Percentiles rank a stretch among this genome's conserved stretches.
Evolutionary conservation across 2,888 invertebrate genomes (phyloP).

Genomic region (Apodemia zela): DNA sequence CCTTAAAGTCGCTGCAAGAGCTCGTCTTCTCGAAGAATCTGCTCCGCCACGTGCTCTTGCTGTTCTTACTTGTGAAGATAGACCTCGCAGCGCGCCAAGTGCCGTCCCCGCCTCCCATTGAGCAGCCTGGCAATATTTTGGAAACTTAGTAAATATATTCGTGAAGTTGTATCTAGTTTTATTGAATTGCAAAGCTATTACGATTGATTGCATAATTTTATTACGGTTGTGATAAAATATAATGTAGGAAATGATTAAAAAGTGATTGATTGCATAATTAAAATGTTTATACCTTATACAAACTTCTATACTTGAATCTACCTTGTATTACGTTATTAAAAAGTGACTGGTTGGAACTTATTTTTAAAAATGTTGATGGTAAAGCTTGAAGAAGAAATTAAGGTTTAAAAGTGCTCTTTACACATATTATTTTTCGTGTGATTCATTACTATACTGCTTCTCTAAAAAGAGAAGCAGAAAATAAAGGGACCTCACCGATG

Average conservation of each 20-base stretch:
- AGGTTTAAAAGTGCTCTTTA: background rate
- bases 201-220: conserved; percentile 2
- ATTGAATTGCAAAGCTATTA: background rate
- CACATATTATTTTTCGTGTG: too few species aligned
- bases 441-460: background rate
- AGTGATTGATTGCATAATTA: background rate
- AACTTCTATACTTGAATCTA: background rate
- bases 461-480: background rate
- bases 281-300: background rate
- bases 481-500: too few species aligned
- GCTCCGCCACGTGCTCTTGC: conserved; percentile 87
- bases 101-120: conserved; percentile 84
- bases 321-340: background rate
- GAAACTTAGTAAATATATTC: background rate
- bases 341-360: background rate
- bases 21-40: conserved; percentile 84
- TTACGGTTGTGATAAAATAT: background rate
- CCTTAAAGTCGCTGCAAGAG: conserved; percentile 92
- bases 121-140: conserved; percentile 52
- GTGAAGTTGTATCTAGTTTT: background rate
- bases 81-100: conserved; percentile 89
- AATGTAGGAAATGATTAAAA: background rate
- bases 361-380: background rate
- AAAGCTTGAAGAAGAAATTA: background rate
- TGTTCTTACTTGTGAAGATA: conserved; percentile 92